A percentile compares a stretch with the other conserved stretches of the same genome.
phyloP scores from a whole-genome alignment of 2,797 vertebrate species.

The Sus cebifrons region DNA sequence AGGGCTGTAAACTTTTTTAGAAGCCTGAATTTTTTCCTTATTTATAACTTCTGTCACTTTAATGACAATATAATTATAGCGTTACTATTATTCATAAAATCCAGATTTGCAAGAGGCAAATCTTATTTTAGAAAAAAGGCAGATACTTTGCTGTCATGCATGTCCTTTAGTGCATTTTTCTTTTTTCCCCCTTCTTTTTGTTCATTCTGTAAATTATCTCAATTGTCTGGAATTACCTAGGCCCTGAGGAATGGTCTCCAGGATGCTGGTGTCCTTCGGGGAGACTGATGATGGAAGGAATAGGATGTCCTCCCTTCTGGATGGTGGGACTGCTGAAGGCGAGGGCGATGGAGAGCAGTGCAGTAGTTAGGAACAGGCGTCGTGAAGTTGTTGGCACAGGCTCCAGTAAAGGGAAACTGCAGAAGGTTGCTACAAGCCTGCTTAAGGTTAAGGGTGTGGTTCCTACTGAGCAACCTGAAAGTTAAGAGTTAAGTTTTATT shows the following conservation, averaged over 20 bases:
- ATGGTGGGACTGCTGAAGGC: not conserved
- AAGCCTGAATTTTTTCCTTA: not conserved
- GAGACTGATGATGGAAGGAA: not conserved
- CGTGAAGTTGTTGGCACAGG: not conserved
- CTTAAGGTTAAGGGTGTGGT: not conserved
- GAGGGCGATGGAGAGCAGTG: not conserved
- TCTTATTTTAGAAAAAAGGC: conserved; percentile 8
- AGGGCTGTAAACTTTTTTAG: conserved; percentile 57
- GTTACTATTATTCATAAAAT: conserved; percentile 3
- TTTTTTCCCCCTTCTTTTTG: not conserved
- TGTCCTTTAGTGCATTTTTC: conserved; percentile 13
- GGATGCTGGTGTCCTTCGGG: not conserved
- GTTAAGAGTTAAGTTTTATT: no score
- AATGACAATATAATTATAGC: conserved; percentile 36
- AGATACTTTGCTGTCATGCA: not conserved
- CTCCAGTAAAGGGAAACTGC: not conserved
- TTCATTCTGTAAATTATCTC: not conserved
- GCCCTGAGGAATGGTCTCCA: not conserved
- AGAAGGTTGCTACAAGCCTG: not conserved
- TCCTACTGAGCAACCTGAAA: no score
- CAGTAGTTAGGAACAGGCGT: not conserved
- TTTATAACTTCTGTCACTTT: conserved; percentile 23
- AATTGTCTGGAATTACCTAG: conserved; percentile 5
- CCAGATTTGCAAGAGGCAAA: not conserved
- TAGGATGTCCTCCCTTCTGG: not conserved